Evolutionary conservation across 1,140 invertebrate species (phyloP), one percentile per base, ranked within the genome.

Genomic region (Drosophila persimilis): DNA sequence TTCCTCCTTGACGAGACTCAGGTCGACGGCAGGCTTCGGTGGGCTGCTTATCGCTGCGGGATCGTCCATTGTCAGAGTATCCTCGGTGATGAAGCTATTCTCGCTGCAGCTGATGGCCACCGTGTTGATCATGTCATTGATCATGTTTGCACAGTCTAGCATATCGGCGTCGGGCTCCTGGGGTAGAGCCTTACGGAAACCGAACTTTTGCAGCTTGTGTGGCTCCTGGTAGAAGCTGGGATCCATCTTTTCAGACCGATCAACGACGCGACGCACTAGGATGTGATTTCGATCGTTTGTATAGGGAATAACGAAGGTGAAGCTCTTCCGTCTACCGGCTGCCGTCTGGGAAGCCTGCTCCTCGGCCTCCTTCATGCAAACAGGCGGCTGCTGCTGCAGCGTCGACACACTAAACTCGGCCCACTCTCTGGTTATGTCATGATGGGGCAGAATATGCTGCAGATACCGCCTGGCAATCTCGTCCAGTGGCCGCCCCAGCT

Each of bases 61-160:
- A 26, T 41, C 47, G 44, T 85, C 79, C 0, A 39, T 39, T 39
- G 35, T 39, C 3, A 4, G 35, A 13, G 84, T 76, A 73, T 91
- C 90, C 20, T 61, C 48, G 17, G 57, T 83, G 0, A 90, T 79
- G 17, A 91, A 90, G 2, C 84, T 89, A 24, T 90, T 90, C 29
- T 91, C 90, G 54, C 89, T 90, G 66, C 88, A 88, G 39, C 90
- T 90, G 6, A 91, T 90, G 35, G 90, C 90, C n/a, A 91, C 90
- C 3, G 84, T 85, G 52, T 91, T 90, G 11, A 91, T 91, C 85
- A 91, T 90, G 6, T 90, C 89, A 15, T 64, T 78, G 4, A 91
- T 69, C 58, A 91, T 63, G 31, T 91, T 78, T 6, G 90, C 90
- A 46, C 89, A 90, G 11, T 51, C 74, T 8, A 77, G 41, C 2